Percentiles rank a stretch among this genome's conserved stretches.
phyloP scores from a whole-genome alignment of 2,113 vertebrate species.

The Astur gentilis region DNA sequence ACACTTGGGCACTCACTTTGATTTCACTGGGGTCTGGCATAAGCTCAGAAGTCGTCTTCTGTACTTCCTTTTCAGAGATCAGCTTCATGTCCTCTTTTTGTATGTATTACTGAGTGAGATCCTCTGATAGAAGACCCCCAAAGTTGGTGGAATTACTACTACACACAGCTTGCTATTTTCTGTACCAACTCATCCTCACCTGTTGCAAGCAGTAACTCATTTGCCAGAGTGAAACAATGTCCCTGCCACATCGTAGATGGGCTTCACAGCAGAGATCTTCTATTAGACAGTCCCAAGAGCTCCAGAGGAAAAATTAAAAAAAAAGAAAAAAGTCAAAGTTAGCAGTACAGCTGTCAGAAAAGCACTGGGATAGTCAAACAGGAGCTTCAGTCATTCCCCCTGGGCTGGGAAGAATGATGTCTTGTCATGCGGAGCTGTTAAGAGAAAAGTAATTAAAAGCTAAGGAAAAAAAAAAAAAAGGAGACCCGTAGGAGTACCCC shows the following conservation, averaged over 20 bases:
- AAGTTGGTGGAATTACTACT: neutral
- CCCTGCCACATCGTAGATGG: neutral
- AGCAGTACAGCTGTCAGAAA: neutral
- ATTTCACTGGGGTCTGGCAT: neutral
- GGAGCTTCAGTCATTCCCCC: neutral
- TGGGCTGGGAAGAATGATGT: neutral
- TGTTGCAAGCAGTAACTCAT: neutral
- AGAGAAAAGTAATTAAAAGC: constrained; percentile 1
- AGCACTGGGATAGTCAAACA: neutral
- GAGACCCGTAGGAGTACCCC: neutral
- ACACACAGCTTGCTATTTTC: neutral
- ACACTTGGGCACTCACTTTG: neutral
- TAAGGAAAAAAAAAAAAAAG: neutral
- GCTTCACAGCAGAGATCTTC: neutral
- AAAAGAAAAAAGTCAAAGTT: neutral
- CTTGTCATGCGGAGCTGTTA: neutral
- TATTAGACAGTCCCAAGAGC: neutral
- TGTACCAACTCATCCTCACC: neutral
- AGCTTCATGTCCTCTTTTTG: neutral
- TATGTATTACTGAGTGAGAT: neutral
- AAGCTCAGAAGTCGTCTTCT: neutral
- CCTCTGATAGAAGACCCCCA: neutral
- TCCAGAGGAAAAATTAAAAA: neutral
- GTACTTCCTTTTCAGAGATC: neutral
- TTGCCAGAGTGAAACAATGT: neutral